Base-by-base conservation (phyloP, 2,113 vertebrate genomes). In the Anolis sagrei region DNA sequence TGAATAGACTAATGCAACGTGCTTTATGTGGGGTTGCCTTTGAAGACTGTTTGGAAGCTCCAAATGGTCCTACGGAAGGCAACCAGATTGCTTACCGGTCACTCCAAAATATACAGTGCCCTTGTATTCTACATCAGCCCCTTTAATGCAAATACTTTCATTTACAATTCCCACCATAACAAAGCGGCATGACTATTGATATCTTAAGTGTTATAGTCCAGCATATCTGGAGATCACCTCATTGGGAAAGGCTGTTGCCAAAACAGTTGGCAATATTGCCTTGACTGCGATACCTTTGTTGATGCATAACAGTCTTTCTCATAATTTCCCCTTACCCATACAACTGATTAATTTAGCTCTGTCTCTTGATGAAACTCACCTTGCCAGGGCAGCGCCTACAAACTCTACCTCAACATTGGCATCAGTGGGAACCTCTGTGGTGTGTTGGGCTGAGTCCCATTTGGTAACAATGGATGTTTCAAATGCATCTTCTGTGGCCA, bases 321-420 rank as follows among this genome's bases (percentile, higher is more conserved):
- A 14, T 10, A 73, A 36, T 58, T 66, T 93, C 5, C 5, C 76
- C 54, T 14, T 16, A 5, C 61, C 9, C 5, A 39, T 70, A 3
- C 32, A 51, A 36, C 58, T 18, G 14, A 7, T 21, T 34, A 25
- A n/a, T 21, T 29, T 84, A 69, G 14, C 16, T 27, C 27, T n/a
- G 27, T 39, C 25, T 44, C 3, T 19, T n/a, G 25, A 16, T 27
- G 48, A 58, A 48, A 16, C 97, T 90, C 92, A 98, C 97, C 73
- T 97, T 95, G 90, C 96, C 97, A 86, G 95, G 21, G 96, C 88
- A 0, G 94, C 89, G 1, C 97, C 97, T 7, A 92, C 64, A 85
- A 98, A 98, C 91, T 97, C 95, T 88, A 98, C 77, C 73, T 98
- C 96, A 74, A 97, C 97, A 0, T 93, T 98, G 66, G 97, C 97